Percentiles rank a stretch among this genome's conserved stretches.
Conservation (phyloP, 2,888 invertebrate species). For the Mactromeris polynyma region DNA sequence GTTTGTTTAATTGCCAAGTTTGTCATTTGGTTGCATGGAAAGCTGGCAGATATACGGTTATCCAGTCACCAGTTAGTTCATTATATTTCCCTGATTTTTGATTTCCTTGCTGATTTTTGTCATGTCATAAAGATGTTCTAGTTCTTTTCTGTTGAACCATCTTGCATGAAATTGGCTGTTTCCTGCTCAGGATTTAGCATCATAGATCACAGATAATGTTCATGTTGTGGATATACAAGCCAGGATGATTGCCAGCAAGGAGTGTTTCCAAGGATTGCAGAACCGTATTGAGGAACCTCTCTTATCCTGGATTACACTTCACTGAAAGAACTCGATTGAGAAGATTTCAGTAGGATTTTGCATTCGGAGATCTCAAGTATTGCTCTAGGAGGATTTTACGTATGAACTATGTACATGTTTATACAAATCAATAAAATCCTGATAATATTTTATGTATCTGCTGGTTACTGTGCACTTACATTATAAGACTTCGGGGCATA, state of each 20-base stretch:
- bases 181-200: background rate
- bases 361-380: background rate
- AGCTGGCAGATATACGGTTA: no score
- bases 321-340: background rate
- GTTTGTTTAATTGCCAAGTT: no score
- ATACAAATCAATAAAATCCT: background rate
- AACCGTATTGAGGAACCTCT: background rate
- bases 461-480: background rate
- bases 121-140: background rate
- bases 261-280: background rate
- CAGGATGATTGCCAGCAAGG: background rate
- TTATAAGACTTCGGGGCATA: background rate
- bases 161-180: background rate
- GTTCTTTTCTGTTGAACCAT: background rate
- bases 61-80: no score
- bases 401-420: background rate
- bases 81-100: no score
- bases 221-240: background rate
- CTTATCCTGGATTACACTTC: background rate
- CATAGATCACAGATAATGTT: background rate
- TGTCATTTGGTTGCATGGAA: no score
- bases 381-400: background rate
- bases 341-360: background rate
- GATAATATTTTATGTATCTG: background rate
- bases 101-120: no score